Base-by-base conservation (phyloP, 1,140 invertebrate species). In the Pogonognathellus flavescens region DNA sequence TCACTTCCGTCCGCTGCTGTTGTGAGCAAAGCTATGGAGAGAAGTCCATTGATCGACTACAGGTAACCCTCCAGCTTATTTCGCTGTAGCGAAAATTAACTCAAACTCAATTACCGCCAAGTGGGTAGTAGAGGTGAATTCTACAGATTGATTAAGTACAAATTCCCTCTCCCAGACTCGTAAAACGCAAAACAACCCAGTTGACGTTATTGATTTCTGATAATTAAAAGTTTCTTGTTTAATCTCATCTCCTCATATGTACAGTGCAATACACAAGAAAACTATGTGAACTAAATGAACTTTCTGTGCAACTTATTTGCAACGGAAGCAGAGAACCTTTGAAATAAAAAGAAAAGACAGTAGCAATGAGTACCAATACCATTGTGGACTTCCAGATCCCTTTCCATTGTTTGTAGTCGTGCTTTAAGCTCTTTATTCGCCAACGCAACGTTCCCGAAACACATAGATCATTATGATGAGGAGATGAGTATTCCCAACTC, bases 11-110 rank as follows among this genome's bases (percentile, higher is more conserved):
- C 87, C 85, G 80, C 80, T 52, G 80, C 80, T 57, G 86, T 72
- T 81, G 62, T 80, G 31, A 31, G 84, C 50, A 85, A 86, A 80
- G 70, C 85, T 14, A 55, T 84, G 49, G 87, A 86, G 11, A 60
- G 86, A 76, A 88, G 84, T 72, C 86, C 84, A 25, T 62, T 88
- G 60, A 81, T 88, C 4, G 87, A 88, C 80, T 88, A 88, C 83
- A 87, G 87, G 87, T 88, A 83, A 53, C 50, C n/a, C 80, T 49
- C 22, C 22, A 76, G 16, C 41, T 49, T 31, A 16, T 25, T 49
- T 0, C 31, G 10, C 13, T 16, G 6, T 50, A n/a, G 14, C 14
- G 6, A 16, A 13, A 8, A 8, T 49, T 31, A 14, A 16, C 31
- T 8, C n/a, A 13, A 16, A 8, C 41, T 18, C 16, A 18, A 57